phyloP scores from a whole-genome alignment of 53 echinoderm and acorn worm genomes.

The Actinopyga echinites region DNA sequence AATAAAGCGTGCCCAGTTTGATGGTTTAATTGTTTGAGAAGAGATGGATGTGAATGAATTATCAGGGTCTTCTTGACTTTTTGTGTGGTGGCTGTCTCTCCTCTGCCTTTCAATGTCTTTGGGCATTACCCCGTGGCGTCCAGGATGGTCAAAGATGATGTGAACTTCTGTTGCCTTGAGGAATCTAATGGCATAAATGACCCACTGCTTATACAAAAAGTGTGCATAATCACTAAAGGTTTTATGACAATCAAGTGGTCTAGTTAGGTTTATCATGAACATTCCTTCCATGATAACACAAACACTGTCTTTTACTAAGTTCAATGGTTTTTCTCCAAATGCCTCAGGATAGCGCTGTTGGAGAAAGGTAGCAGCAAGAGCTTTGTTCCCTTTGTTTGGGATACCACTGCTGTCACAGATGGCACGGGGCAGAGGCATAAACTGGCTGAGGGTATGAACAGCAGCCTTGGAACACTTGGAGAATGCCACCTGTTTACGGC shows the following conservation, averaged over 20 bases:
- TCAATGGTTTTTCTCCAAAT: background rate
- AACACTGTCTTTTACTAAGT: too few species aligned
- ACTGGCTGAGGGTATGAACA: background rate
- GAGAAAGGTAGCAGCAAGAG: slow-evolving; percentile 7
- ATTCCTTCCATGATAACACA: too few species aligned
- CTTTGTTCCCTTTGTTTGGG: slow-evolving; percentile 21
- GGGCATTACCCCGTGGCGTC: slow-evolving; percentile 32
- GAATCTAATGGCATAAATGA: background rate
- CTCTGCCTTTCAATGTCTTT: slow-evolving; percentile 39
- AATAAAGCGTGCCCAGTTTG: slow-evolving; percentile 45
- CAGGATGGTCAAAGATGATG: slow-evolving; percentile 54
- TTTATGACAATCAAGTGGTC: slow-evolving; percentile 9
- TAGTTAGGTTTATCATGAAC: background rate
- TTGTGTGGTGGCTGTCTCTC: slow-evolving; percentile 4
- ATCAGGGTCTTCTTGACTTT: background rate
- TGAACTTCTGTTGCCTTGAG: slow-evolving; percentile 36
- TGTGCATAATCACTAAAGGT: slow-evolving; percentile 6
- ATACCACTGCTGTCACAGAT: slow-evolving; percentile 35
- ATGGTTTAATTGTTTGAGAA: slow-evolving; percentile 10
- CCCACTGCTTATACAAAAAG: background rate
- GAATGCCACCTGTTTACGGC: too few species aligned
- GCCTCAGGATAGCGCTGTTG: background rate
- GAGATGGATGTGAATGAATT: slow-evolving; percentile 10
- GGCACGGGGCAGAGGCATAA: slow-evolving; percentile 12
- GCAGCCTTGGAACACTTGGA: too few species aligned